Base-by-base conservation (phyloP, 2,113 vertebrate genomes). In the Tenrec ecaudatus region DNA sequence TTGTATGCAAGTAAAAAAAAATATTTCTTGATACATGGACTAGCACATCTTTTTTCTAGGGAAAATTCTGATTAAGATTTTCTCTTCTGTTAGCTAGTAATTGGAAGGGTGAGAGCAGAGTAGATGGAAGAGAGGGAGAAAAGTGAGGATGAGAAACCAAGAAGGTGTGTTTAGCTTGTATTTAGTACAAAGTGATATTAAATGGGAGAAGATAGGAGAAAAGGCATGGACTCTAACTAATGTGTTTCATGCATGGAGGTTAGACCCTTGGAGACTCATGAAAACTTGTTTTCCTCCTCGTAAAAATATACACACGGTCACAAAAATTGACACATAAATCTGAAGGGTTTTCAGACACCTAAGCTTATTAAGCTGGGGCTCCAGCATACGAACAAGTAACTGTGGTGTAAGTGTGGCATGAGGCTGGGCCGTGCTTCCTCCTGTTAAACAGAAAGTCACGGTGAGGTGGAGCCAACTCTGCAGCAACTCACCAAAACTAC, bases 1-100 rank as follows among this genome's bases (percentile, higher is more conserved):
- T 53, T 53, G 9, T 53, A 14, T 53, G 47, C 47, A 53, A 14
- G 9, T 53, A 53, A 53, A 53, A 53, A 53, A 53, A 53, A 53
- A 53, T 53, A 5, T 8, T 14, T 53, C 47, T 53, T 53, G 47
- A 53, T 53, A 53, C 47, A 53, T 53, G 47, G 47, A 53, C 47
- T 53, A 53, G 47, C 47, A 53, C 47, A 53, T 53, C 47, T 53
- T 53, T 53, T 53, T 53, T 53, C 47, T 53, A 53, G 47, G 47
- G 47, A 53, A 53, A 53, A 36, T 83, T 93, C 47, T 88, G n/a
- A 80, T 88, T 64, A 95, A 82, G n/a, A 40, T 76, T 73, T 94
- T 29, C 22, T 90, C 93, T 87, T 76, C 1, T 90, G 2, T 23
- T 89, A 36, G 14, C 3, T 92, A 82, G 3, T 40, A 53, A 40